A percentile compares a stretch with the other conserved stretches of the same genome.
Evolutionary conservation across 1,140 invertebrate genomes (phyloP).

Genomic region (Lordiphosa clarofinis): DNA sequence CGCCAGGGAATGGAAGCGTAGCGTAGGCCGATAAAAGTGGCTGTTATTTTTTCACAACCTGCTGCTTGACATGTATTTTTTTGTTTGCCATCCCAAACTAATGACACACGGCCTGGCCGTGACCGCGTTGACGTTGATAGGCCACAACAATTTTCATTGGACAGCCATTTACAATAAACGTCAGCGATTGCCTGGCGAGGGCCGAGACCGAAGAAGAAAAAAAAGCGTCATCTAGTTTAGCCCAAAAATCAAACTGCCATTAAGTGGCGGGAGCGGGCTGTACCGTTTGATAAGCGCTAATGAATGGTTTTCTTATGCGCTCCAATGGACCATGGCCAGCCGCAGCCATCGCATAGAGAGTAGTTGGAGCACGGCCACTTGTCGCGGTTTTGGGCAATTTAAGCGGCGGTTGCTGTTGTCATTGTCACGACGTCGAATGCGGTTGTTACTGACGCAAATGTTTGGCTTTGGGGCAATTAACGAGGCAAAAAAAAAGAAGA

Average conservation of each 20-base stretch:
- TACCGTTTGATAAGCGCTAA: slow-evolving; percentile 70
- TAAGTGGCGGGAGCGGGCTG: slow-evolving; percentile 42
- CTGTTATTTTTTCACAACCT: slow-evolving; percentile 58
- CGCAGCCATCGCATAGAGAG: slow-evolving; percentile 24
- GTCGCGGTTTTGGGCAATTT: slow-evolving; percentile 76
- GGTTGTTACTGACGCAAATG: slow-evolving; percentile 67
- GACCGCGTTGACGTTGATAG: slow-evolving; percentile 72
- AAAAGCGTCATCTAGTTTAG: slow-evolving; percentile 52
- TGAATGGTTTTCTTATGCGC: slow-evolving; percentile 76
- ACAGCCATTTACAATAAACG: slow-evolving; percentile 77
- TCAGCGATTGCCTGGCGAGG: slow-evolving; percentile 49
- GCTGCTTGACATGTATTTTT: slow-evolving; percentile 5
- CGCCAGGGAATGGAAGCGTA: slow-evolving; percentile 26
- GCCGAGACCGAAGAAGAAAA: slow-evolving; percentile 14
- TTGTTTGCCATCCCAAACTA: slow-evolving; percentile 37
- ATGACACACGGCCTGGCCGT: slow-evolving; percentile 65
- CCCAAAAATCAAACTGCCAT: slow-evolving; percentile 66
- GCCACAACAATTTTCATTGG: slow-evolving; percentile 77
- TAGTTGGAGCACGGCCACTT: slow-evolving; percentile 55
- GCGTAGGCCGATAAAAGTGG: slow-evolving; percentile 56
- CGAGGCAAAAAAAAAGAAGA: slow-evolving; percentile 30
- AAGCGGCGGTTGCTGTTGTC: slow-evolving; percentile 73
- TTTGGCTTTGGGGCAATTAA: slow-evolving; percentile 77
- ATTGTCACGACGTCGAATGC: slow-evolving; percentile 60
- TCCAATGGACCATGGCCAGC: slow-evolving; percentile 59